Percentiles rank a stretch among this genome's conserved stretches.
Evolutionary conservation across 2,113 vertebrate genomes (phyloP).

Genomic region (Hydrolagus affinis): DNA sequence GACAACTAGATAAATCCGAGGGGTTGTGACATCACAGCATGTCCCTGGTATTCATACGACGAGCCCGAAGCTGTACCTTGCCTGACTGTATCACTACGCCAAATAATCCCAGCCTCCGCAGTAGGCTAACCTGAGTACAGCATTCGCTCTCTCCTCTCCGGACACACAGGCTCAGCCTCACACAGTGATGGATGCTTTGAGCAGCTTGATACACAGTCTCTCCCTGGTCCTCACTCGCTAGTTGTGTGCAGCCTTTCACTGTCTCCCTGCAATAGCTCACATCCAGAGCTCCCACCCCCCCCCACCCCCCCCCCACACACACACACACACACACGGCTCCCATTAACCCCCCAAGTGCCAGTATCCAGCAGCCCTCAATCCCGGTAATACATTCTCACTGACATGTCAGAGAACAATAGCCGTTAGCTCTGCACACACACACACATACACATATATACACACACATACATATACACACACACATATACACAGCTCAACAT

Average conservation of each 20-base stretch:
- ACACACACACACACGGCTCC: no score
- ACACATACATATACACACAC: not conserved
- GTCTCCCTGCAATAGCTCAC: no score
- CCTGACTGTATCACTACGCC: slow-evolving; percentile 7
- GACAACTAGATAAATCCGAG: slow-evolving; percentile 42
- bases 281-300: no score
- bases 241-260: no score
- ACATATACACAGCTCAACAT: no score
- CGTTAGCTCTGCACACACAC: not conserved
- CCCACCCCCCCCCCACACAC: no score
- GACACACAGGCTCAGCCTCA: not conserved
- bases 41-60: slow-evolving; percentile 44
- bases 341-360: no score
- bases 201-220: no score
- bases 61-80: slow-evolving; percentile 40
- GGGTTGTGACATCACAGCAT: slow-evolving; percentile 52
- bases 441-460: slow-evolving; percentile 24
- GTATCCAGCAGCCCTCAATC: not conserved
- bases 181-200: no score
- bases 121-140: not conserved
- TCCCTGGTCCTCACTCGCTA: no score
- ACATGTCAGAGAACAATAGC: not conserved
- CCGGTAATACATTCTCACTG: not conserved
- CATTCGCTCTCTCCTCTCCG: not conserved
- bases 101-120: slow-evolving; percentile 3